Evolutionary conservation across 2,888 invertebrate genomes (phyloP), one percentile per base, ranked within the genome.

Genomic region (Escarpia spicata): DNA sequence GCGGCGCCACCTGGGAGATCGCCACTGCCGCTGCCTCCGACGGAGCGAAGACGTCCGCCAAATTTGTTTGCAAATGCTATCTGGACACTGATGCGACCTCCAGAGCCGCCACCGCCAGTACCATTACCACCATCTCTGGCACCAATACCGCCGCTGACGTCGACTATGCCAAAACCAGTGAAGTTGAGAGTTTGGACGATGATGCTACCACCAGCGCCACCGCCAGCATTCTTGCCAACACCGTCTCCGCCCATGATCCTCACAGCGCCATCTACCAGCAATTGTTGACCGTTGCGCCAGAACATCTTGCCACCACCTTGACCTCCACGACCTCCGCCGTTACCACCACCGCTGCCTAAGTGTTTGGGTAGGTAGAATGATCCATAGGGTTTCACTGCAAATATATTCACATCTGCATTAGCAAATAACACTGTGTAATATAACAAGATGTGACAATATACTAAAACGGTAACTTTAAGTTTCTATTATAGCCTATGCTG

Each of bases 121-220:
- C 94, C 92, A 19, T 92, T 93, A 4, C 94, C 95, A 91, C 92
- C 91, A 15, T 95, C 95, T 10, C 95, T 92, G 19, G 92, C 93
- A 6, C 94, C 95, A 91, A 92, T 92, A 19, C 95, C 95, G 9
- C 95, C 95, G 93, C 94, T 94, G 45, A 93, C 94, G 90, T 95
- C 95, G 15, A 95, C 92, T 90, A 94, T 92, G 43, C 95, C 95
- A 94, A 94, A 95, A 45, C 95, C 95, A 15, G 95, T 95, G 92
- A 95, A 94, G 93, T 95, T 95, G 26, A 94, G 93, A 0, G 95
- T 95, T 31, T 94, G 93, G 44, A 95, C 94, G 90, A 95, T 45
- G 15, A 95, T 91, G n/a, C 94, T 94, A 31, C 95, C 95, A 52
- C 95, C 95, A 94, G 95, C 95, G 0, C 95, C 95, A 10, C 95